phyloP scores from a whole-genome alignment of 2,888 invertebrate species.

The Dysmachus trigonus region DNA sequence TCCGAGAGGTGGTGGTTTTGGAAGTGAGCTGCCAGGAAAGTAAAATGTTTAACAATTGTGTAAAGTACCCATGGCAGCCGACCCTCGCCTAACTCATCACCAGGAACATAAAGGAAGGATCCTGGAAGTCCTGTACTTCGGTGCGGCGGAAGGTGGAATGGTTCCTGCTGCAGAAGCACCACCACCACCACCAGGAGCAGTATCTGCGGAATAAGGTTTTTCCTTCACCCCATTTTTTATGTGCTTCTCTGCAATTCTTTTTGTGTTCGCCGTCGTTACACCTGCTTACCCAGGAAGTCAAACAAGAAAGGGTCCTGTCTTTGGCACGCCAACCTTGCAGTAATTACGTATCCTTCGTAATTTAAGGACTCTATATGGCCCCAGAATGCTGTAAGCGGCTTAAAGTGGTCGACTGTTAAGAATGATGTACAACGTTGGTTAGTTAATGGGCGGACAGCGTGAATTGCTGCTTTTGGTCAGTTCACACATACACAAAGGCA shows the following conservation, averaged over 20 bases:
- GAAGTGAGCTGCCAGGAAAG: constrained; percentile 18
- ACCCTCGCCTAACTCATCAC: background rate
- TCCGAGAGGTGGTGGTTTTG: background rate
- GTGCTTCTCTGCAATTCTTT: background rate
- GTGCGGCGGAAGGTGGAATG: background rate
- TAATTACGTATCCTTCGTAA: background rate
- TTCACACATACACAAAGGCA: no score
- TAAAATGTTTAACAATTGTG: constrained; percentile 6
- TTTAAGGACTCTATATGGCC: background rate
- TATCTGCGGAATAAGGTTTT: background rate
- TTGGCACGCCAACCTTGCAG: background rate
- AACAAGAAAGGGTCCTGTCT: background rate
- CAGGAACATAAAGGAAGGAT: background rate
- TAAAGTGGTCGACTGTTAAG: background rate
- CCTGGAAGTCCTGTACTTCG: background rate
- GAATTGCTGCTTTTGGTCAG: background rate
- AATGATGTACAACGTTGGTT: background rate
- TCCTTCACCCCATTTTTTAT: background rate
- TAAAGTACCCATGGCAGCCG: background rate
- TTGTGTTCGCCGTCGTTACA: background rate
- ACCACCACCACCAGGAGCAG: no score
- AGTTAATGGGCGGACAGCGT: background rate
- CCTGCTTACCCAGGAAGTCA: constrained; percentile 1
- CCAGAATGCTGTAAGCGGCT: background rate
- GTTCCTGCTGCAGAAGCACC: background rate